Base-by-base conservation (phyloP, 2,797 vertebrate genomes). In the Echeneis naucrates region DNA sequence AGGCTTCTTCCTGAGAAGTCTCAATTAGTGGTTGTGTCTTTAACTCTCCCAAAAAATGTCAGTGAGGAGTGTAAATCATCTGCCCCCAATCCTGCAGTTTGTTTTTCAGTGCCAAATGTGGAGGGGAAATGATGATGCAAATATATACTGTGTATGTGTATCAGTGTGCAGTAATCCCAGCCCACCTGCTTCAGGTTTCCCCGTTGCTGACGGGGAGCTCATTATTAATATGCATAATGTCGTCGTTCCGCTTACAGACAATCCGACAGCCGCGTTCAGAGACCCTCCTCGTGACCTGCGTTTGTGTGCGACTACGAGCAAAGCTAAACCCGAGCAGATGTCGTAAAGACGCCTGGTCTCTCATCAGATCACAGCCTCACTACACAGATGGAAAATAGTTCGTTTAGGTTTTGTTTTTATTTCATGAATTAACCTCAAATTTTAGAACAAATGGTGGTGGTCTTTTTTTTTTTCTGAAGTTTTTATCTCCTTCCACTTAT, bases 61-160 rank as follows among this genome's bases (percentile, higher is more conserved):
- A 32, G 35, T 63, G 44, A 69, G 66, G 61, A 68, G 38, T 50
- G 52, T 0, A 8, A 71, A 52, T 50, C 47, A 45, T 40, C 62
- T 50, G 12, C 68, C 24, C 3, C 5, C 6, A n/a, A 32, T 23
- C n/a, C 37, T 8, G 14, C 3, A n/a, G 50, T 82, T 74, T 78
- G 45, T 68, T 80, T 83, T 75, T 80, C 72, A 68, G 86, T 91
- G 89, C 85, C 89, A 91, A 90, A 91, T 37, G 27, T 64, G 62
- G 73, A 70, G 69, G 62, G 54, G 53, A 59, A 59, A 48, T 68
- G 77, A 45, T 21, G 75, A 77, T 84, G 77, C 67, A 82, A 55
- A 79, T 80, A 52, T 70, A 66, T 65, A 62, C 65, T 68, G 37
- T 64, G 82, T 64, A 58, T 55, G 72, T 77, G 52, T 75, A 69